Percentiles rank a stretch among this genome's conserved stretches.
These are phyloP conservation scores for Sylvia atricapilla DNA, from an alignment of 2,113 vertebrate species.

Conservation along the genomic window DNA sequence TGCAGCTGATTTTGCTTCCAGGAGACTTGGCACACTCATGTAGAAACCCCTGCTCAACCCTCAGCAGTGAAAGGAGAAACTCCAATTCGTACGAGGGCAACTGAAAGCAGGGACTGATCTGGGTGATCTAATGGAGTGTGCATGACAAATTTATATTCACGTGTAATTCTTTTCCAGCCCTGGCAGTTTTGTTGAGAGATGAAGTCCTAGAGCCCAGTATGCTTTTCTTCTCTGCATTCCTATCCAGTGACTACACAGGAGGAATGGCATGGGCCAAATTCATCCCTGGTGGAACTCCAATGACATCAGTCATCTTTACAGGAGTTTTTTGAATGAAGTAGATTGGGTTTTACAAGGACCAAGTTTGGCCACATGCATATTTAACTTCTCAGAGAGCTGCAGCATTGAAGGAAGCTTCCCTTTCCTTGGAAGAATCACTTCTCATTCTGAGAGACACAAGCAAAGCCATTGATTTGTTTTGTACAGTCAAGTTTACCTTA, in stretches of 20 bases:
- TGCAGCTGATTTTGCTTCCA: neutral
- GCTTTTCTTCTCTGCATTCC: constrained; percentile 54
- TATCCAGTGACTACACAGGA: constrained; percentile 56
- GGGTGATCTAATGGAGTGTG: neutral
- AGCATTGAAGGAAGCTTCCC: neutral
- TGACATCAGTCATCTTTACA: constrained; percentile 66
- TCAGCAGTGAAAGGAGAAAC: neutral
- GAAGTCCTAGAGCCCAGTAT: constrained; percentile 31
- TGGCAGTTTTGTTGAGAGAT: constrained; percentile 41
- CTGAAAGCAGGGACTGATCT: neutral
- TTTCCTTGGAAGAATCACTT: neutral
- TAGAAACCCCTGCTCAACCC: neutral
- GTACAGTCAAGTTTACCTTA: neutral
- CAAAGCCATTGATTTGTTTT: neutral
- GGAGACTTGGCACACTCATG: neutral
- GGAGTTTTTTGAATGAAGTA: constrained; percentile 44
- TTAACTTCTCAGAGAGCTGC: constrained; percentile 13
- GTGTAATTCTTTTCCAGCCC: constrained; percentile 13
- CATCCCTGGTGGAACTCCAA: constrained; percentile 50
- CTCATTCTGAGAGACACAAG: neutral
- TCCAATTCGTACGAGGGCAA: neutral
- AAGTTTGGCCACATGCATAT: constrained; percentile 10
- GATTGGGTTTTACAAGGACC: constrained; percentile 31
- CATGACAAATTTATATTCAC: constrained; percentile 12
- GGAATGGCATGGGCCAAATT: constrained; percentile 50